Conservation (phyloP, 2,797 vertebrate genomes). For the Ciconia nigra region DNA sequence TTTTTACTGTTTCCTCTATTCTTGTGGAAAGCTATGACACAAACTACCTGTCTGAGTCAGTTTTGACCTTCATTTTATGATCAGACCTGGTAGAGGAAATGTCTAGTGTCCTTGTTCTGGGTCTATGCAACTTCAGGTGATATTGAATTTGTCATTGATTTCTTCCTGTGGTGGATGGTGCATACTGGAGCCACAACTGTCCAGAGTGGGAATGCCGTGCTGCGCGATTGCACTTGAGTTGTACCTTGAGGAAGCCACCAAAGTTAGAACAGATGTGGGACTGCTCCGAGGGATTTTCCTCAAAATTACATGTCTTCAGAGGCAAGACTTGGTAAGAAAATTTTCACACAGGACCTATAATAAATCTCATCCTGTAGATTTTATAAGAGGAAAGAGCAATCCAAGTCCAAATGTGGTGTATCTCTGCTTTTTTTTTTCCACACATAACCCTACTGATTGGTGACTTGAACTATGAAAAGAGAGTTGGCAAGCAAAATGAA, state of each 20-base stretch:
- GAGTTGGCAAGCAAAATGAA: not conserved
- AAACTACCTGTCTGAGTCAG: not conserved
- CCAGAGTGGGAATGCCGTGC: accelerated
- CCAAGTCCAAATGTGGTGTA: not conserved
- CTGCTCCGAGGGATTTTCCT: not conserved
- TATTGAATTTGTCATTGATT: not conserved
- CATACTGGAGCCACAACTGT: not conserved
- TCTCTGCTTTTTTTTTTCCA: not conserved
- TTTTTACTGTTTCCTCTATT: not conserved
- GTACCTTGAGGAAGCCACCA: not conserved
- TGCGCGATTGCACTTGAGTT: accelerated
- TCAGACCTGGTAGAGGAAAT: not conserved
- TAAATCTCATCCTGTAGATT: not conserved
- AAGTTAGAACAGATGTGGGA: not conserved
- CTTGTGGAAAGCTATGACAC: not conserved
- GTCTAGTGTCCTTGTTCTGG: not conserved
- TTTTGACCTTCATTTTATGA: not conserved
- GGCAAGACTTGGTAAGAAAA: not conserved
- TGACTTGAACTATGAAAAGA: not conserved
- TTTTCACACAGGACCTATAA: not conserved
- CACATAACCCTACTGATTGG: not conserved
- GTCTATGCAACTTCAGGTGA: not conserved
- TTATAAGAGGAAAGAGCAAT: not conserved
- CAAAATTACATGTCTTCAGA: not conserved
- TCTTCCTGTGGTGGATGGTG: not conserved